phyloP scores from a whole-genome alignment of 2,888 invertebrate species.

The Campoplex capitator region DNA sequence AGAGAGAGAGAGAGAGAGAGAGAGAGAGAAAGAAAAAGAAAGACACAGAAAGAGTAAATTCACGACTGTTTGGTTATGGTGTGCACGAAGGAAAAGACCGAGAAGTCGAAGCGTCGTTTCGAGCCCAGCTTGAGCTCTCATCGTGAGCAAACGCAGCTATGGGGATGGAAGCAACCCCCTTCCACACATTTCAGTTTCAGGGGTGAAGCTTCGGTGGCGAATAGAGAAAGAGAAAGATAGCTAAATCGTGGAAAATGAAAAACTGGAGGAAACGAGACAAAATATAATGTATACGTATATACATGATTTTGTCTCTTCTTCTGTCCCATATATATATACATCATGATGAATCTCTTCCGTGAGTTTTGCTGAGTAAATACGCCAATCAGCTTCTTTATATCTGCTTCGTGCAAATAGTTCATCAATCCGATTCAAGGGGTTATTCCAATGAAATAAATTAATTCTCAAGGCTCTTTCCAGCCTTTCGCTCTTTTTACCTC shows the following conservation, averaged over 20 bases:
- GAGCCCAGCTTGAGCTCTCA: slow-evolving; percentile 48
- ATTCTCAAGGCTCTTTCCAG: slow-evolving; percentile 71
- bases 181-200: slow-evolving; percentile 19
- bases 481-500: slow-evolving; percentile 29
- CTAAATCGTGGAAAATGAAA: slow-evolving; percentile 13
- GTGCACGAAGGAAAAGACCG: slow-evolving; percentile 47
- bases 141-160: slow-evolving; percentile 51
- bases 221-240: slow-evolving; percentile 21
- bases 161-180: slow-evolving; percentile 51
- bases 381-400: slow-evolving; percentile 82
- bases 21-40: background rate
- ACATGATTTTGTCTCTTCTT: background rate
- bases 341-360: slow-evolving; percentile 57
- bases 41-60: slow-evolving; percentile 28
- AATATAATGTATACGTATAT: background rate
- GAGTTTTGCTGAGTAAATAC: slow-evolving; percentile 80
- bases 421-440: slow-evolving; percentile 80
- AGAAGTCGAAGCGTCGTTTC: slow-evolving; percentile 61
- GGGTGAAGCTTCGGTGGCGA: background rate
- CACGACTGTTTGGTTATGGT: slow-evolving; percentile 42
- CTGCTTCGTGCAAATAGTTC: slow-evolving; percentile 81
- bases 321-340: background rate
- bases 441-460: slow-evolving; percentile 81
- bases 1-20: background rate
- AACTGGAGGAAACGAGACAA: slow-evolving; percentile 23